Evolutionary conservation across 1,140 invertebrate species (phyloP).

Genomic region (Heliconius eleuchia): DNA sequence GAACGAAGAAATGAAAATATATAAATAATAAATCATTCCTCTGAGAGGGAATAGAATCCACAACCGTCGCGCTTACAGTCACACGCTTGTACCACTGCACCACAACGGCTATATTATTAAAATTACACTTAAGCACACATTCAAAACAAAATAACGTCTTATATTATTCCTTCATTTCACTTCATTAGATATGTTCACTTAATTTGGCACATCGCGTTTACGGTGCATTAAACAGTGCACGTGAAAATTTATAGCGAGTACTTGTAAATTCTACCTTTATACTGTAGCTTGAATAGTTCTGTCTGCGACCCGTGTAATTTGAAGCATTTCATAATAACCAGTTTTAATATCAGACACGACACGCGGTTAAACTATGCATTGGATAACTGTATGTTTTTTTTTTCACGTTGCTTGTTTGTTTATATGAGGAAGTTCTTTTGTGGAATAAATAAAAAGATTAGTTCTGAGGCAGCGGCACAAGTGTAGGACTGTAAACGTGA

Average conservation of each 20-base stretch:
- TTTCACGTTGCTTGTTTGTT: not conserved
- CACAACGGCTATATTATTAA: too few species aligned
- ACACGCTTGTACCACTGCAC: too few species aligned
- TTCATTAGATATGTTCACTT: constrained; percentile 4
- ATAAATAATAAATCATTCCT: too few species aligned
- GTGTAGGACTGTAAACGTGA: too few species aligned
- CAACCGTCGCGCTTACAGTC: too few species aligned
- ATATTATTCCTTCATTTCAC: not conserved
- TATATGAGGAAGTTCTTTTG: not conserved
- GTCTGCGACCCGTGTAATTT: not conserved
- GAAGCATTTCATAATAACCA: constrained; percentile 5
- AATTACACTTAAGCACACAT: not conserved
- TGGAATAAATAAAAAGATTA: too few species aligned
- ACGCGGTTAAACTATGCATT: not conserved
- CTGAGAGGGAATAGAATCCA: too few species aligned
- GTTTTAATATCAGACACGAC: not conserved
- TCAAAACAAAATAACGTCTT: not conserved
- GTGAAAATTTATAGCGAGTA: constrained; percentile 18
- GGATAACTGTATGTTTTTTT: not conserved
- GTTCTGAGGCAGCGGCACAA: too few species aligned
- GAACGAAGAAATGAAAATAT: too few species aligned
- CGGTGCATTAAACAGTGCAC: constrained; percentile 13
- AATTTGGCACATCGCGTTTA: constrained; percentile 10
- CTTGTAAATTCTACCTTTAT: constrained; percentile 16
- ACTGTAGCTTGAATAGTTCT: constrained; percentile 13